Evolutionary conservation across 2,888 invertebrate species (phyloP).

Genomic region (Lithophane ornitopus): DNA sequence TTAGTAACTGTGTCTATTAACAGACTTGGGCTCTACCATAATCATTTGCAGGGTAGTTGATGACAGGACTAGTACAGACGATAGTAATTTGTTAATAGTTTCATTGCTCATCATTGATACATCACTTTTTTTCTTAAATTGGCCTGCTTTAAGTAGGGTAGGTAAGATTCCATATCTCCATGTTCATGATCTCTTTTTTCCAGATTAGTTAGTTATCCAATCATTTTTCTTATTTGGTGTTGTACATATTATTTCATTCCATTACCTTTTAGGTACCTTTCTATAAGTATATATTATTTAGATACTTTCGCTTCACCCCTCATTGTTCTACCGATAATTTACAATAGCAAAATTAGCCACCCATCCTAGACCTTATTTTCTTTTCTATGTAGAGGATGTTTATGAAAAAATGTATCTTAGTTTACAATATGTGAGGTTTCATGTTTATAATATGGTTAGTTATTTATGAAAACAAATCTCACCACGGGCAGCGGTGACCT

Average conservation of each 20-base stretch:
- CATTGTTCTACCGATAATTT: constrained; percentile 58
- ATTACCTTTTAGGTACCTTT: constrained; percentile 23
- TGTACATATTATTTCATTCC: not conserved
- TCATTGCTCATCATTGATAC: not conserved
- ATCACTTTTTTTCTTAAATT: not conserved
- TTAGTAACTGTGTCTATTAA: too few relatives aligned
- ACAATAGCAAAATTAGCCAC: constrained; percentile 63
- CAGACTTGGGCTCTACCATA: not conserved
- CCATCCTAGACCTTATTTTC: constrained; percentile 61
- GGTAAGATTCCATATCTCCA: not conserved
- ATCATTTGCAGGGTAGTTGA: not conserved
- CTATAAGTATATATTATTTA: constrained; percentile 42
- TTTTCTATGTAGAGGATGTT: constrained; percentile 71
- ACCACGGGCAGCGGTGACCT: constrained; percentile 77
- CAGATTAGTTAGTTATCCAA: not conserved
- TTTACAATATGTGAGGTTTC: constrained; percentile 78
- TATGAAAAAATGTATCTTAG: constrained; percentile 72
- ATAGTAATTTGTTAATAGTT: not conserved
- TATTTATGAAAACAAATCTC: constrained; percentile 85
- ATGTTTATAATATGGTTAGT: constrained; percentile 80
- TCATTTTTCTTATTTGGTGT: not conserved
- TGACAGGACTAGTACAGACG: not conserved
- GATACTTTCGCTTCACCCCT: constrained; percentile 20
- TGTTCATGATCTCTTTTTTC: too few relatives aligned
- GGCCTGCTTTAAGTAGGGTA: not conserved